Base-by-base conservation (phyloP, 1,140 invertebrate species). In the Dreissena polymorpha region DNA sequence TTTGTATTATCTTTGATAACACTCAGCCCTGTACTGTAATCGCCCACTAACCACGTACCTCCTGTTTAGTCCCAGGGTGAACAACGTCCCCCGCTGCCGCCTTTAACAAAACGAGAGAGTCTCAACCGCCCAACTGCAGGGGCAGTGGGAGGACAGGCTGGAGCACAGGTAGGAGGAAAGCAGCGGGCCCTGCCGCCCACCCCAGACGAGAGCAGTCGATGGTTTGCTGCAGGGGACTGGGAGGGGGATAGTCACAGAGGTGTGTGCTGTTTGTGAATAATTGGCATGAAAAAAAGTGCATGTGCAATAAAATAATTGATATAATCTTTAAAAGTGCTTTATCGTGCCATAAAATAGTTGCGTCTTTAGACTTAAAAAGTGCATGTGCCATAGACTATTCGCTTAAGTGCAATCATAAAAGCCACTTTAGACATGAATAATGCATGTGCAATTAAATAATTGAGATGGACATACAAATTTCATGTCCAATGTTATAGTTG, bases 61-160 rank as follows among this genome's bases (percentile, higher is more conserved):
- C 8, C 39, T 39, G 39, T 39, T 5, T 39, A 39, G 49, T 71
- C 49, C 39, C 49, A 72, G 78, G 69, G 63, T 72, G 50, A 23
- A 5, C n/a, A 63, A 63, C 16, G 14, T 0, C 80, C 80, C 10
- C 80, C 71, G 10, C 16, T 75, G 50, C 80, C 80, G 29, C 69
- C 80, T 13, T 27, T 50, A 18, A 70, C 18, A 5, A 83, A 69
- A 57, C 71, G 72, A 68, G 60, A 60, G 21, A 83, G 80, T 69
- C 18, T 75, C 0, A 65, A 39, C 39, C 39, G 39, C 39, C 39
- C 39, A 39, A 39, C 39, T 5, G 3, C 39, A 39, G 3, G 3
- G 39, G 8, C 39, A 39, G 39, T 2, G 3, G 39, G 2, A 67
- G 21, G 68, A 65, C 0, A 51, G 64, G 39, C 3, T 8, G 39